A percentile compares a stretch with the other conserved stretches of the same genome.
Evolutionary conservation across 1,140 invertebrate genomes (phyloP).

Genomic region (Frieseomelitta varia): DNA sequence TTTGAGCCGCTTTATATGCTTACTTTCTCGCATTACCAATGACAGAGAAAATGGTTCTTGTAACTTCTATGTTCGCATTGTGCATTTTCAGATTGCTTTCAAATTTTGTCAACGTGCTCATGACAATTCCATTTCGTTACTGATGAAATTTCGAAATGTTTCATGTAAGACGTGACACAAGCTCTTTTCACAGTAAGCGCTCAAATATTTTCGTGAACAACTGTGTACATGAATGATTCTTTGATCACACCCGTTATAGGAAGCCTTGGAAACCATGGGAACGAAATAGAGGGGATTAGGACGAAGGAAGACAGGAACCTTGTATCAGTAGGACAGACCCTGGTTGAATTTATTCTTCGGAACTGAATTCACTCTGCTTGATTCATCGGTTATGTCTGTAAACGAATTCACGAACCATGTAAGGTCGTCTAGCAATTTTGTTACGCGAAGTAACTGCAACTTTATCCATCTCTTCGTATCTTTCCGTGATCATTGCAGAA

Average conservation of each 20-base stretch:
- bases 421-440: neutral
- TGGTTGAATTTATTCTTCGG: conserved; percentile 1
- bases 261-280: conserved; percentile 2
- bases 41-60: no score
- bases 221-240: neutral
- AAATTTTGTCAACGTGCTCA: no score
- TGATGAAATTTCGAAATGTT: neutral
- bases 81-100: no score
- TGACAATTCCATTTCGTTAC: no score
- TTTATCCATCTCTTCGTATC: conserved; percentile 11
- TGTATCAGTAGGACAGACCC: neutral
- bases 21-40: no score
- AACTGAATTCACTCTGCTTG: conserved; percentile 9
- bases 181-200: neutral
- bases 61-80: no score
- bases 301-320: neutral
- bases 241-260: neutral
- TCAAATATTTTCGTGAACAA: neutral
- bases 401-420: conserved; percentile 22
- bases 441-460: conserved; percentile 16
- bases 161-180: neutral
- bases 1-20: no score
- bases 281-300: neutral
- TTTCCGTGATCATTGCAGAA: neutral
- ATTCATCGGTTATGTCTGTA: neutral